Base-by-base conservation (phyloP, 2,797 vertebrate species). In the Monodelphis domestica region DNA sequence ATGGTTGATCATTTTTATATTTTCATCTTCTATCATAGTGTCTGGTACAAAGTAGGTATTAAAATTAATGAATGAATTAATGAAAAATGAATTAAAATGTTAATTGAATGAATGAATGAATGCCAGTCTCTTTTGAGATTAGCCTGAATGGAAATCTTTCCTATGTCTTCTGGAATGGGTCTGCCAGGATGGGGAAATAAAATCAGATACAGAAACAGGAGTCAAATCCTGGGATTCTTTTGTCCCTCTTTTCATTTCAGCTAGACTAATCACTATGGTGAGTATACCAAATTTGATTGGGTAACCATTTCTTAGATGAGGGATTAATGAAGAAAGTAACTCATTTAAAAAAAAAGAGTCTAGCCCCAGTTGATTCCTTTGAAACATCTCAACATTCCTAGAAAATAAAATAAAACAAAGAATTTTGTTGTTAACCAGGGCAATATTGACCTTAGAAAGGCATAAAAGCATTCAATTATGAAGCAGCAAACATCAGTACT, bases 381-480 rank as follows among this genome's bases (percentile, higher is more conserved):
- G 28, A n/a, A n/a, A 78, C 89, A 54, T 54, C 33, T 53, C 54
- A 52, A 55, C 59, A 78, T 33, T 54, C 3, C 29, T 78, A 90
- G 24, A 63, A 88, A 95, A 91, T 33, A 95, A 90, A 94, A 57
- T 0, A 2, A 93, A 50, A 21, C 15, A 91, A 51, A 7, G 84
- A 93, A 14, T 51, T 95, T 90, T 91, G 56, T 30, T 78, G 54
- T 89, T 93, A 88, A 26, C 90, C 51, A 88, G 52, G 89, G 30
- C 59, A 92, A 90, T 92, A 24, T 33, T 78, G 33, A 53, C 30
- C 51, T 55, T 56, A 28, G 26, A 56, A 56, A 55, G 55, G 26
- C 29, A 59, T 33, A 54, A 33, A 93, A 93, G 53, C 50, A 38
- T 12, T 55, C 51, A 7, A 28, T 56, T 29, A 29, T 56, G 7